Percentiles rank a stretch among this genome's conserved stretches.
These are phyloP conservation scores for Sepioteuthis lessoniana DNA, from an alignment of 2,888 invertebrate species.

Conservation along the genomic window DNA sequence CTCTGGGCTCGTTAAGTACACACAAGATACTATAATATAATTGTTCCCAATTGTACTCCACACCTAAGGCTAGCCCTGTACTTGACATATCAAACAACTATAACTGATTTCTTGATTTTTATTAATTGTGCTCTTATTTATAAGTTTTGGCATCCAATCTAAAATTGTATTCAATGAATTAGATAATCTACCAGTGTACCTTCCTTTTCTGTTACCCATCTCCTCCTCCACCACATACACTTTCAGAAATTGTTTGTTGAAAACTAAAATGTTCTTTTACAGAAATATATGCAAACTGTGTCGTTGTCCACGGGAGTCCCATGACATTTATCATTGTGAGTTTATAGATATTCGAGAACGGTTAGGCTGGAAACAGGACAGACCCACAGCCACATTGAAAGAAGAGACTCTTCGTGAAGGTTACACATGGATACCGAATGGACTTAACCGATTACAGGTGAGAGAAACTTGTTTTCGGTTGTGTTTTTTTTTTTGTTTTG, in stretches of 20 bases:
- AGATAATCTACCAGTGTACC: not conserved
- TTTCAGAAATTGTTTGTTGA: not conserved
- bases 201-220: not conserved
- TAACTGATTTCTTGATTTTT: no score
- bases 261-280: conserved; percentile 61
- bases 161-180: no score
- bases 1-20: no score
- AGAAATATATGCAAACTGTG: conserved; percentile 95
- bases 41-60: no score
- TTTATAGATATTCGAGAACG: conserved; percentile 80
- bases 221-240: not conserved
- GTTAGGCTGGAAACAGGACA: conserved; percentile 73
- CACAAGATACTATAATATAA: no score
- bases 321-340: conserved; percentile 92
- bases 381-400: conserved; percentile 73
- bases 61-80: no score
- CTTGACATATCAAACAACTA: no score
- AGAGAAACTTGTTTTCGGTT: conserved; percentile 36
- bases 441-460: conserved; percentile 79
- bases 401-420: conserved; percentile 79
- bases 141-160: no score
- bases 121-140: no score
- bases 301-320: conserved; percentile 91
- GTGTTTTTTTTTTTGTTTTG: conserved; percentile 69
- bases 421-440: conserved; percentile 85